Base-by-base conservation (phyloP, 2,113 vertebrate species). In the Eidolon helvum region DNA sequence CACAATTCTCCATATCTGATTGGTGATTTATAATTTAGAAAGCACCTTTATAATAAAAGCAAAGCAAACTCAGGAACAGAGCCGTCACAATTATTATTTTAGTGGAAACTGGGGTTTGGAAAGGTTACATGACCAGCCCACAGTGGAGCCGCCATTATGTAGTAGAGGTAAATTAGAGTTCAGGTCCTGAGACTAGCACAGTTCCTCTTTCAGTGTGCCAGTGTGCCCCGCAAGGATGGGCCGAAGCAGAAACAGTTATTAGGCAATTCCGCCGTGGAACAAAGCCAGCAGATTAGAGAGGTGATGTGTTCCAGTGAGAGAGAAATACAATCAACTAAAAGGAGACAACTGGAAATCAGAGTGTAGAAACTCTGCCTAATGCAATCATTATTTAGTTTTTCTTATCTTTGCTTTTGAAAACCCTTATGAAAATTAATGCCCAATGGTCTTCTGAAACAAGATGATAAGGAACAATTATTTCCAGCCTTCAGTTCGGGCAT, bases 371-470 rank as follows among this genome's bases (percentile, higher is more conserved):
- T 10, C 33, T 38, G 38, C 63, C 74, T 28, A 28, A 40, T 59
- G 88, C 4, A 69, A 82, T 40, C 28, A n/a, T 40, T 30, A 77
- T 43, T 89, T 66, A 38, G 28, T 63, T 86, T 91, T 68, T 48
- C n/a, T 63, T 68, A 18, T 71, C 78, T 95, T 79, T 91, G n/a
- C 45, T 74, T 96, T 86, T 72, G 55, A 86, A 93, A 85, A 69
- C 4, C n/a, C 66, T 79, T 88, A 79, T 61, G 40, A 63, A 71
- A 74, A 95, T 43, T 33, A 38, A 35, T 77, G 63, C 45, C 79
- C 35, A 43, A 19, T 35, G 10, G 33, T 89, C 84, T 82, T 22
- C 35, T 26, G 71, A 72, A 93, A 79, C 71, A 79, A 12, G 43
- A 43, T 43, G 19, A 24, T 74, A 68, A 82, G 43, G 72, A 28